Evolutionary conservation across 2,888 invertebrate species (phyloP).

Genomic region (Mythimna loreyi): DNA sequence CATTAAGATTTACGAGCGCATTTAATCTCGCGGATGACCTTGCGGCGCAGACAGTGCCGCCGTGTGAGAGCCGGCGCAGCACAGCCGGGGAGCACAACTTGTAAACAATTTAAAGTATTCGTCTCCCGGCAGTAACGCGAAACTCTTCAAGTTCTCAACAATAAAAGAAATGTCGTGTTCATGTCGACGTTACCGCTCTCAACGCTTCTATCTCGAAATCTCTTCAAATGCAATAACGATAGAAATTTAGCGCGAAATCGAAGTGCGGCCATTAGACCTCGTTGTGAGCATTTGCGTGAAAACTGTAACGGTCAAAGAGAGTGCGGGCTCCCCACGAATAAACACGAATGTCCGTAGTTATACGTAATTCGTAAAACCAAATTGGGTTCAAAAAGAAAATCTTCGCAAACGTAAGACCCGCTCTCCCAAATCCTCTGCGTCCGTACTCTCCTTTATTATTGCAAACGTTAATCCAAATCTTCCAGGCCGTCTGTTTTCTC

Average conservation of each 20-base stretch:
- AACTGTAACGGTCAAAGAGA: conserved; percentile 64
- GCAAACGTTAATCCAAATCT: conserved; percentile 59
- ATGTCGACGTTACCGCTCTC: conserved; percentile 30
- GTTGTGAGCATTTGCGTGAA: conserved; percentile 63
- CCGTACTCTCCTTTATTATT: conserved; percentile 44
- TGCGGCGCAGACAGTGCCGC: conserved; percentile 24
- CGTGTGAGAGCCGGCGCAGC: not conserved
- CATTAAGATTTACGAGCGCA: conserved; percentile 57
- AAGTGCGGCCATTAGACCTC: conserved; percentile 61
- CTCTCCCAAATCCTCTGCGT: conserved; percentile 43
- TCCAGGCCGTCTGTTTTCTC: conserved; percentile 18
- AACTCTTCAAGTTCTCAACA: conserved; percentile 30
- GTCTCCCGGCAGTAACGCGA: conserved; percentile 7
- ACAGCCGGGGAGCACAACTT: conserved; percentile 19
- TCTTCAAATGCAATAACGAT: conserved; percentile 58
- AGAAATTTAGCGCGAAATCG: conserved; percentile 62
- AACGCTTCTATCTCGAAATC: conserved; percentile 47
- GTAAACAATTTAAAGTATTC: conserved; percentile 43
- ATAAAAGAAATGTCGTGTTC: conserved; percentile 49
- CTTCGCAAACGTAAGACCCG: conserved; percentile 41
- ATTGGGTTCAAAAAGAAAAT: conserved; percentile 65
- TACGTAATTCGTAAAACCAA: conserved; percentile 58
- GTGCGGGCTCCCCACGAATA: conserved; percentile 55
- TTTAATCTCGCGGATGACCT: conserved; percentile 50
- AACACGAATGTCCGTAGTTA: conserved; percentile 60